Conservation (phyloP, 2,888 invertebrate genomes). For the Ochropleura leucogaster region DNA sequence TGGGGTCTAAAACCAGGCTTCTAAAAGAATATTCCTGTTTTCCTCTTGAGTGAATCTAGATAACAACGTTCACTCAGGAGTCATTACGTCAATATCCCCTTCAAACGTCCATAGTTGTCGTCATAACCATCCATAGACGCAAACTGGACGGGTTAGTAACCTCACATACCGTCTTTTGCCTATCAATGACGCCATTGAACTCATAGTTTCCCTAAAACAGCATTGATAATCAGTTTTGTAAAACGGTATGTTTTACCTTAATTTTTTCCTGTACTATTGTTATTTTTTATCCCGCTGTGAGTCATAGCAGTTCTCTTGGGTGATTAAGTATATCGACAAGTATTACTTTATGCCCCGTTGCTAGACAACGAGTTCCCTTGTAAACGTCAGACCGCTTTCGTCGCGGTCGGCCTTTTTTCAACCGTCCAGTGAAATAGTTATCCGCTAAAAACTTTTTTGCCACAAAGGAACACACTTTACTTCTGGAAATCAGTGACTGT, state of each 20-base stretch:
- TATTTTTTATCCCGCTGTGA: conserved; percentile 1
- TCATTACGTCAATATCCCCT: conserved; percentile 24
- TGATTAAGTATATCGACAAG: background rate
- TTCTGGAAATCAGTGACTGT: no score
- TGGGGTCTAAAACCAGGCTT: background rate
- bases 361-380: background rate
- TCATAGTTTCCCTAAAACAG: conserved; percentile 22
- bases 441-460: no score
- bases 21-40: background rate
- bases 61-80: background rate
- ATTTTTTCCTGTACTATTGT: background rate
- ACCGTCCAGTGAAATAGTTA: background rate
- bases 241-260: background rate
- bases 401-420: background rate
- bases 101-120: conserved; percentile 18
- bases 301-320: background rate
- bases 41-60: background rate
- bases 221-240: background rate
- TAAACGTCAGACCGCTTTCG: background rate
- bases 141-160: conserved; percentile 14
- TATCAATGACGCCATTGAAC: conserved; percentile 15
- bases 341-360: background rate
- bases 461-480: no score
- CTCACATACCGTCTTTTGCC: conserved; percentile 6
- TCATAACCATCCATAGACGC: conserved; percentile 24